A percentile compares a stretch with the other conserved stretches of the same genome.
These are phyloP conservation scores for Andrena praecox DNA, from an alignment of 2,888 invertebrate genomes.

Conservation along the genomic window DNA sequence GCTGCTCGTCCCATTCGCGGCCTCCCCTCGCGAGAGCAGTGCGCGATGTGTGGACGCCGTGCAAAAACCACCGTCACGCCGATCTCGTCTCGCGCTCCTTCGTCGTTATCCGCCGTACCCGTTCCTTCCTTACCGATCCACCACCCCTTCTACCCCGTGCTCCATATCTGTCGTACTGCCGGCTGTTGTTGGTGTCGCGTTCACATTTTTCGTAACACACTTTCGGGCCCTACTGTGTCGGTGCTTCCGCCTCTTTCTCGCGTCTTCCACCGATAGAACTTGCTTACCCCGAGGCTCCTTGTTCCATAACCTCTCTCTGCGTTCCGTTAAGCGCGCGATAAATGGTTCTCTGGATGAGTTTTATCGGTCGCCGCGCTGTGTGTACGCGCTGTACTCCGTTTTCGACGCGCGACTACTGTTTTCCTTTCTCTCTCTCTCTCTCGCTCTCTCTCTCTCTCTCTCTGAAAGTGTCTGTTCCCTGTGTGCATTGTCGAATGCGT, in stretches of 20 bases:
- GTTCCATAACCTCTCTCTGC: constrained; percentile 29
- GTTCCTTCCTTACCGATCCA: background rate
- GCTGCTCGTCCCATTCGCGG: no score
- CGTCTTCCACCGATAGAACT: background rate
- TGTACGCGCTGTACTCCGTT: background rate
- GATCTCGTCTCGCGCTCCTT: background rate
- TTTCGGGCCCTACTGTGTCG: constrained; percentile 4
- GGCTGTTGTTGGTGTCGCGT: constrained; percentile 25
- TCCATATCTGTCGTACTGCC: background rate
- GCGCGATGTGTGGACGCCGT: constrained; percentile 16
- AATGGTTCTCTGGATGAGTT: background rate
- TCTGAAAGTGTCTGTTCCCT: constrained; percentile 28
- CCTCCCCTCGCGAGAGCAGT: no score
- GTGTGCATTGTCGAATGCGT: constrained; percentile 43
- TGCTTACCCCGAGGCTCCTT: constrained; percentile 3
- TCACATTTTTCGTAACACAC: constrained; percentile 33
- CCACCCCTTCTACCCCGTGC: background rate
- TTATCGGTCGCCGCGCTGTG: background rate
- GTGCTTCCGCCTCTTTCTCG: background rate
- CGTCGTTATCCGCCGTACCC: background rate
- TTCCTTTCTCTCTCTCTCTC: background rate
- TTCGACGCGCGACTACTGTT: background rate
- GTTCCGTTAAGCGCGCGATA: background rate
- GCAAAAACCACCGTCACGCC: constrained; percentile 30
- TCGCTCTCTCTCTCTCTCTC: background rate